These are phyloP conservation scores for Chlorops oryzae DNA, from an alignment of 1,140 invertebrate genomes.

Conservation along the genomic window DNA sequence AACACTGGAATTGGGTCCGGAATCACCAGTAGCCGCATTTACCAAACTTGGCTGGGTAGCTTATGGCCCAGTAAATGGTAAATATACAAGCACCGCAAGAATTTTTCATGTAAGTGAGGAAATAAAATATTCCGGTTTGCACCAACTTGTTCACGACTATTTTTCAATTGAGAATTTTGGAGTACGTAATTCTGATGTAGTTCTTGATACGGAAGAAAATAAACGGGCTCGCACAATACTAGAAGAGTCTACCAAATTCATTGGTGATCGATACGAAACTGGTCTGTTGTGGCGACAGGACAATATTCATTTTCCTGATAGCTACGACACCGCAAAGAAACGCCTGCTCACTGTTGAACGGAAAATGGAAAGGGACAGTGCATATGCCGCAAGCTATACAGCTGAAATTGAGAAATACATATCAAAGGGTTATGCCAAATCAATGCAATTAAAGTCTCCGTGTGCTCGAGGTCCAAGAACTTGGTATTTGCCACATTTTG, in stretches of 20 bases:
- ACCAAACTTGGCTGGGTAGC: not conserved
- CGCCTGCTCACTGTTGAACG: slow-evolving; percentile 10
- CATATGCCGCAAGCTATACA: slow-evolving; percentile 9
- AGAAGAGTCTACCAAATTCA: not conserved
- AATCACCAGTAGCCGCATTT: not conserved
- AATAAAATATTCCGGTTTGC: not conserved
- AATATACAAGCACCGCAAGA: not conserved
- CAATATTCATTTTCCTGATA: slow-evolving; percentile 6
- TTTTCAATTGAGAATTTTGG: not conserved
- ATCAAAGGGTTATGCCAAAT: slow-evolving; percentile 15
- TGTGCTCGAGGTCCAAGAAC: not conserved
- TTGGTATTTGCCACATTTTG: slow-evolving; percentile 41
- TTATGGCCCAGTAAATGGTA: not conserved
- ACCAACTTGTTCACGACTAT: slow-evolving; percentile 1
- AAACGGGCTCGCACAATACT: slow-evolving; percentile 2
- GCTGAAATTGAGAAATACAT: slow-evolving; percentile 18
- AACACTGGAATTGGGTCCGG: not conserved
- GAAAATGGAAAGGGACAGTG: slow-evolving; percentile 12
- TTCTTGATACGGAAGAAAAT: not conserved
- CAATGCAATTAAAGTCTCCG: not conserved
- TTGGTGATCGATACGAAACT: slow-evolving; percentile 13
- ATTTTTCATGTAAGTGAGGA: too few species aligned
- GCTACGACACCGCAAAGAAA: not conserved
- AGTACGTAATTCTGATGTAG: not conserved
- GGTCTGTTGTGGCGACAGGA: slow-evolving; percentile 18